Conservation (phyloP, 2,113 vertebrate genomes). For the Anas platyrhynchos region DNA sequence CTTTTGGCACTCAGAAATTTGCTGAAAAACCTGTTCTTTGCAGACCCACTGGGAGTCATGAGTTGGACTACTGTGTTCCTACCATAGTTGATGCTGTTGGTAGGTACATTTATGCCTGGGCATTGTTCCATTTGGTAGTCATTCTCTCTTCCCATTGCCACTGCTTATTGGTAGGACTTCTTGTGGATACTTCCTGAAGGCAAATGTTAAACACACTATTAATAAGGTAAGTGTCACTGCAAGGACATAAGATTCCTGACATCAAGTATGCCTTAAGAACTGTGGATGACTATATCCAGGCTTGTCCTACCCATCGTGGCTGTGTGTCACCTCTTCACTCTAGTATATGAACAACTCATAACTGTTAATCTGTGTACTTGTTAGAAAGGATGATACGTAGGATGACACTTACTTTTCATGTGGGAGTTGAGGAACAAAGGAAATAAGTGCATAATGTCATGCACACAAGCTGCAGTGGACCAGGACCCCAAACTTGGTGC, state of each 20-base stretch:
- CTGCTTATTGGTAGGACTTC: neutral
- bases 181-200: neutral
- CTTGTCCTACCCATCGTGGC: fast-evolving
- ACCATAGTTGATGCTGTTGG: neutral
- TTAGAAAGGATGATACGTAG: neutral
- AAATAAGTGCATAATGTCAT: neutral
- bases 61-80: fast-evolving
- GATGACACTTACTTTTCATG: neutral
- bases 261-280: neutral
- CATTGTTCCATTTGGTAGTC: neutral
- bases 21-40: neutral
- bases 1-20: neutral
- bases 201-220: neutral
- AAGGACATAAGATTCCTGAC: neutral
- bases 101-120: neutral
- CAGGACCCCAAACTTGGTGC: fast-evolving
- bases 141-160: neutral
- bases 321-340: neutral
- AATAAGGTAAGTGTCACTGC: neutral
- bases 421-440: neutral
- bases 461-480: neutral
- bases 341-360: neutral
- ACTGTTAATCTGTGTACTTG: neutral
- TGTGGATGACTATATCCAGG: neutral
- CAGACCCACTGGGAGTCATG: neutral